Conservation (phyloP, 2,797 vertebrate genomes). For the Manis crassicaudata region DNA sequence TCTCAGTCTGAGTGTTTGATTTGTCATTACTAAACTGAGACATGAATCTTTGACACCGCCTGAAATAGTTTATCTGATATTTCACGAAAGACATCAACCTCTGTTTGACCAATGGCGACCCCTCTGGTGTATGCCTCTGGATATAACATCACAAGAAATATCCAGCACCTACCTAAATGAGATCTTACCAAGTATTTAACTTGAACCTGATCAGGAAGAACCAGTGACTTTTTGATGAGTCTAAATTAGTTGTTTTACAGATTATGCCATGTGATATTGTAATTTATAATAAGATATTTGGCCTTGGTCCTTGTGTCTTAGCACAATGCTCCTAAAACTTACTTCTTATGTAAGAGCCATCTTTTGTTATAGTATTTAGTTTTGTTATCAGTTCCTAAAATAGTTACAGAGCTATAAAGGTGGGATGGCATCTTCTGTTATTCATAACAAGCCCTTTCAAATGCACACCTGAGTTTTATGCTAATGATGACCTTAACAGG, state of each 20-base stretch:
- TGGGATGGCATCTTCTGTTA: neutral
- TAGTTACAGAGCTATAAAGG: neutral
- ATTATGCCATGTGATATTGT: neutral
- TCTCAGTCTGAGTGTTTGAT: too few relatives aligned
- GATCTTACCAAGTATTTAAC: neutral
- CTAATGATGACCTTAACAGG: neutral
- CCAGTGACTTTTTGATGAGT: neutral
- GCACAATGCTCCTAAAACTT: neutral
- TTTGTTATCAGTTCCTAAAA: neutral
- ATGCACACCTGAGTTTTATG: neutral
- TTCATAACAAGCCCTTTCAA: neutral
- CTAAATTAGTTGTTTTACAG: neutral
- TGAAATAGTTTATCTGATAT: too few relatives aligned
- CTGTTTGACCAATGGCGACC: neutral
- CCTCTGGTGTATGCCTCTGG: neutral
- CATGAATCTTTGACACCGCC: too few relatives aligned
- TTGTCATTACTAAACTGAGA: too few relatives aligned
- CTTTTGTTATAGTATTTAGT: neutral
- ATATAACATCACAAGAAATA: too few relatives aligned
- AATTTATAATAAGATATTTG: neutral
- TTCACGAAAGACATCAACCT: neutral
- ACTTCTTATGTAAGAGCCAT: neutral
- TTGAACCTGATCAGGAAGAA: neutral
- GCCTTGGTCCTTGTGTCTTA: neutral
- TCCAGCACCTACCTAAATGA: rapidly evolving